Percentiles rank a stretch among this genome's conserved stretches.
Evolutionary conservation across 1,140 invertebrate genomes (phyloP).

Genomic region (Drosophila lacteicornis): DNA sequence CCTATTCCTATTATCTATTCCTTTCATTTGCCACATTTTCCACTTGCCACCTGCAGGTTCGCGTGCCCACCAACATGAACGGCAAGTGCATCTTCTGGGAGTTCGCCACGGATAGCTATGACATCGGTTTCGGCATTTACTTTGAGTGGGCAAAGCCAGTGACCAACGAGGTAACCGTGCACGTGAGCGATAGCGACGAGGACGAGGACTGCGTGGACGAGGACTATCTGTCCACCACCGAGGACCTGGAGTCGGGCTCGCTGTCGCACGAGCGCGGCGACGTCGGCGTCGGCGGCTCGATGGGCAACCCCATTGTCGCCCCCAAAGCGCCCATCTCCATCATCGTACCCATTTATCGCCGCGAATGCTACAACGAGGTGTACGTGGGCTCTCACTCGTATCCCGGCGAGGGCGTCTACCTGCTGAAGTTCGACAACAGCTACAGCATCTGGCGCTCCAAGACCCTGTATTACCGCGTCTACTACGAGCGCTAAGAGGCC

Average conservation of each 20-base stretch:
- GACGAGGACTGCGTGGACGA: constrained; percentile 88
- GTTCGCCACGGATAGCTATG: constrained; percentile 99
- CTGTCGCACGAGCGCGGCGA: constrained; percentile 73
- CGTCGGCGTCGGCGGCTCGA: neutral
- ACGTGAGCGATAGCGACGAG: constrained; percentile 94
- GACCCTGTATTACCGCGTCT: constrained; percentile 99
- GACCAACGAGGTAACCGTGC: constrained; percentile 93
- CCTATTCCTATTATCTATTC: too few relatives aligned
- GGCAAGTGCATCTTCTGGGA: constrained; percentile 99
- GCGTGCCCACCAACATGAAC: constrained; percentile 98
- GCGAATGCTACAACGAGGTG: constrained; percentile 98
- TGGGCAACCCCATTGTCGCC: constrained; percentile 47
- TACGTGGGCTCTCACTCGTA: constrained; percentile 98
- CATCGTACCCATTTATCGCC: constrained; percentile 96
- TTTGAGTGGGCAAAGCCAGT: constrained; percentile 98
- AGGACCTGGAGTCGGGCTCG: constrained; percentile 84
- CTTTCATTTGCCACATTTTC: neutral
- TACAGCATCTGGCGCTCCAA: constrained; percentile 99
- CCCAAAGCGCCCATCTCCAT: constrained; percentile 89
- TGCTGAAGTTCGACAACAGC: constrained; percentile 99
- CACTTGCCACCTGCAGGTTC: constrained; percentile 86
- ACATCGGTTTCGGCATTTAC: constrained; percentile 99
- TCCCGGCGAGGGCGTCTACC: constrained; percentile 98
- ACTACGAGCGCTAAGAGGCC: constrained; percentile 92
- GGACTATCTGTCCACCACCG: constrained; percentile 85